Conservation (phyloP, 2,113 vertebrate species). For the Verasper variegatus region DNA sequence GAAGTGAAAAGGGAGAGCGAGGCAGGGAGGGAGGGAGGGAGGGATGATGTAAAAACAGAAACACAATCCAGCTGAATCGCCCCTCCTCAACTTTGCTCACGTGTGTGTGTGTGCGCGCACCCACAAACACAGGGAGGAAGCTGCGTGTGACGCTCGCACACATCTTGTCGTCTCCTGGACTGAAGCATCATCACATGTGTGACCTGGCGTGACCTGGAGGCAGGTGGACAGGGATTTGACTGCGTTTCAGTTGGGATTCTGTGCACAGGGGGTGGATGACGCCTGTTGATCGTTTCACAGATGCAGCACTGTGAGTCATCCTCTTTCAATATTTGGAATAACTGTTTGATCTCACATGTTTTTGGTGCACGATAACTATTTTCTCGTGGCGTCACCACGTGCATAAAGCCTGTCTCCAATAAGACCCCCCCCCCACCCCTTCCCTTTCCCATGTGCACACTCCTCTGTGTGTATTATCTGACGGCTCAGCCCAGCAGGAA, state of each 20-base stretch:
- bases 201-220: slow-evolving; percentile 23
- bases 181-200: slow-evolving; percentile 48
- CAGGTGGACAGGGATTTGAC: background rate
- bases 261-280: slow-evolving; percentile 44
- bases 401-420: background rate
- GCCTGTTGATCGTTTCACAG: slow-evolving; percentile 63
- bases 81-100: slow-evolving; percentile 48
- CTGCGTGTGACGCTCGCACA: background rate
- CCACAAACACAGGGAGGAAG: slow-evolving; percentile 41
- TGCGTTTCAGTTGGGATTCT: background rate
- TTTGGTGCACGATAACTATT: no score
- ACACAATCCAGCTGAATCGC: slow-evolving; percentile 29
- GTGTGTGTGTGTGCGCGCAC: slow-evolving; percentile 25
- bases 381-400: background rate
- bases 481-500: slow-evolving; percentile 52
- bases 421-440: background rate
- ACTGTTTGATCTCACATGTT: background rate
- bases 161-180: slow-evolving; percentile 12
- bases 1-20: slow-evolving; percentile 6
- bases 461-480: slow-evolving; percentile 21
- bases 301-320: slow-evolving; percentile 60
- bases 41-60: slow-evolving; percentile 50
- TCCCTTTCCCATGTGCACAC: background rate
- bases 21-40: background rate
- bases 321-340: background rate